Percentiles rank a stretch among this genome's conserved stretches.
Evolutionary conservation across 2,113 vertebrate species (phyloP).

Genomic region (Chloropsis hardwickii): DNA sequence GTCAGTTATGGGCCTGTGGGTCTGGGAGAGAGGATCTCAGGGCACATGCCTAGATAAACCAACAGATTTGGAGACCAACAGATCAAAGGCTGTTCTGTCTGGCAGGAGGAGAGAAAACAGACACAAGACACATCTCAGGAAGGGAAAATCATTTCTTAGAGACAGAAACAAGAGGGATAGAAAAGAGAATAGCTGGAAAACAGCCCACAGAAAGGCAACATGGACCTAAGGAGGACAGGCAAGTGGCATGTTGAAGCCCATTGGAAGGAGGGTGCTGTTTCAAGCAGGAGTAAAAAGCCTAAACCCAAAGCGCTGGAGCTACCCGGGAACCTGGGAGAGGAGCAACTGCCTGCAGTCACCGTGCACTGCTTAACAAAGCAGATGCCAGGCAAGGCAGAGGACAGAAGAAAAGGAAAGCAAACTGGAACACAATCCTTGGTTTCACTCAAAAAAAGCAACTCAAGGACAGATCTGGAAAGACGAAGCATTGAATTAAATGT

Average conservation of each 20-base stretch:
- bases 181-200: background rate
- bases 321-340: background rate
- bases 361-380: background rate
- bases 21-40: background rate
- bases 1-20: background rate
- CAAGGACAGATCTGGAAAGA: background rate
- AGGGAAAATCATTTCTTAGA: background rate
- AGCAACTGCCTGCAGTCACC: background rate
- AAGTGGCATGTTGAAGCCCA: background rate
- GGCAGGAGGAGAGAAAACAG: background rate
- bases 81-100: background rate
- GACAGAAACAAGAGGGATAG: background rate
- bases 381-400: background rate
- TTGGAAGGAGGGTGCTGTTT: background rate
- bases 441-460: conserved; percentile 2
- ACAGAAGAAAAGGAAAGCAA: background rate
- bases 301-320: background rate
- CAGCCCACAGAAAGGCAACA: background rate
- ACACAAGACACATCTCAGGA: background rate
- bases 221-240: background rate
- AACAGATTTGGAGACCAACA: background rate
- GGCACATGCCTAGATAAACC: background rate
- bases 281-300: background rate
- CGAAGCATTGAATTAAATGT: background rate
- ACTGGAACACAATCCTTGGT: background rate